Evolutionary conservation across 2,797 vertebrate species (phyloP), one percentile per base, ranked within the genome.

Genomic region (Acrossocheilus fasciatus): DNA sequence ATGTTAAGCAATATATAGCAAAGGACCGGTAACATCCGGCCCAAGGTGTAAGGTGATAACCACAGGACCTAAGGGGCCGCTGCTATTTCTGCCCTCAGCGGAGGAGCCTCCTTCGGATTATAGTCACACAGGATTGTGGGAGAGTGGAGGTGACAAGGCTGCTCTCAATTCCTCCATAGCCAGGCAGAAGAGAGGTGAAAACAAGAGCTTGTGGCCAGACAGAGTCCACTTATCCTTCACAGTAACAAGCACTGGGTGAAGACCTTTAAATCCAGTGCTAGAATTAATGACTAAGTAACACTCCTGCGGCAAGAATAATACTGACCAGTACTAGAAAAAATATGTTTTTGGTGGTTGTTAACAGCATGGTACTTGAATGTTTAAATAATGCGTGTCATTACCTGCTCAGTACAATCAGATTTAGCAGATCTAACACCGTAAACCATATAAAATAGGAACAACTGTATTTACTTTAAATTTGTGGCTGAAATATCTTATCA

Each of bases 11-110:
- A 84, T 79, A 90, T 86, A 74, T 86, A 78, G 73, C 81, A 78
- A 74, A 81, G 2, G 81, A 50, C 41, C 23, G 36, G 66, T 84
- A 76, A 84, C 68, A 75, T 88, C 62, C 45, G 50, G 81, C 34
- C 18, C 14, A 77, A 83, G 85, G 88, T 87, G 89, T 88, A 90
- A 90, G 79, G 82, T 87, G 86, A 90, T 85, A 83, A 88, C 92
- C 90, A 88, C 50, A 10, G 87, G 90, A 92, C 88, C 89, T 26
- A 57, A 88, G 83, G 87, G 86, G 82, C 85, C 91, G 82, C 45
- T 86, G 91, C 92, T 93, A 93, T 95, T 94, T 93, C 87, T 88
- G 87, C 43, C 69, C 77, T 83, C 82, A 91, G 89, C 90, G 36
- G 17, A 87, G 91, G 86, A 91, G 84, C 88, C 88, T 23, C 83